Base-by-base conservation (phyloP, 2,888 invertebrate species). In the Tipula lateralis region DNA sequence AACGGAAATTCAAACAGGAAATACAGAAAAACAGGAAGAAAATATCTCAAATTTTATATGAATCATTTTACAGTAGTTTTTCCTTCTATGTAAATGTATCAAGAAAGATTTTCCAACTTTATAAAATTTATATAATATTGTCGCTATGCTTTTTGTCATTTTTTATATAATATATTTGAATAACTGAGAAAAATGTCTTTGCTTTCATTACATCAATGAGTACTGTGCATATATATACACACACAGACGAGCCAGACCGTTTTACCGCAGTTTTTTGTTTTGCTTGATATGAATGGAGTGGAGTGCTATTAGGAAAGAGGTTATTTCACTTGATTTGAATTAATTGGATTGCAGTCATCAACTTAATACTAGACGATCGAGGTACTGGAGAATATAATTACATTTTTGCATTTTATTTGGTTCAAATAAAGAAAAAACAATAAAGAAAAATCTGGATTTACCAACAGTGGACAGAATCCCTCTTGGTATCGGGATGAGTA, bases 1-100 rank as follows among this genome's bases (percentile, higher is more conserved):
- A 66, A 66, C 66, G 66, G 66, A 66, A 66, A 66, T 66, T 66
- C 66, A 66, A 66, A 24, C 66, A 24, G 66, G 66, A 66, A 66
- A 66, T 66, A 66, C 66, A 66, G 24, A 19, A 66, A 66, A 9
- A 12, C n/a, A 24, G 24, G 2, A 24, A 66, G 39, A 66, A 66
- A 24, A 66, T 24, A 66, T 66, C 19, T 66, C 24, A 66, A 24
- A 24, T 66, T 66, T 24, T 66, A 7, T 66, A 12, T 24, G 24
- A 66, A 66, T 66, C 9, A 66, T 66, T 66, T 66, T 9, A 24
- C 66, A 24, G 66, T 66, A 24, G 9, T 66, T 66, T 66, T 24
- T 66, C 66, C 66, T 66, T 24, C n/a, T 66, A 9, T 9, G 24
- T 9, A 66, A 19, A 66, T 66, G 9, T 24, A 24, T 66, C 24